phyloP scores from a whole-genome alignment of 1,140 invertebrate species.

The Aphelenchoides avenae region DNA sequence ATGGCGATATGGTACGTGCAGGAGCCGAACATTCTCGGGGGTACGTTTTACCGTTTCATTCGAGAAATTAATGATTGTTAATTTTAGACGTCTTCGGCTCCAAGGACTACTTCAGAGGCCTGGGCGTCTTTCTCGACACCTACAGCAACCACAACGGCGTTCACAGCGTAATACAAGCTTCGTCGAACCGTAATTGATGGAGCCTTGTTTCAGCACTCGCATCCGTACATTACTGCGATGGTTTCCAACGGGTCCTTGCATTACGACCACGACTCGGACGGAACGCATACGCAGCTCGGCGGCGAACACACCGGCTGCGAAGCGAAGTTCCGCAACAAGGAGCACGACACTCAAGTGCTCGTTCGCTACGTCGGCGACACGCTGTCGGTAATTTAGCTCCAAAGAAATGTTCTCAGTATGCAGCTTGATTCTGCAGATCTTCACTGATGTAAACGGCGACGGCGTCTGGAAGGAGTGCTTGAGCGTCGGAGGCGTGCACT shows the following conservation, averaged over 20 bases:
- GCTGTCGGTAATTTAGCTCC: conserved; percentile 68
- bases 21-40: conserved; percentile 74
- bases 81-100: conserved; percentile 90
- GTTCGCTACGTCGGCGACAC: conserved; percentile 85
- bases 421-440: conserved; percentile 44
- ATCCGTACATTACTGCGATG: conserved; percentile 98
- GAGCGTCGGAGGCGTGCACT: conserved; percentile 76
- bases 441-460: conserved; percentile 69
- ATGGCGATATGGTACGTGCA: conserved; percentile 93
- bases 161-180: conserved; percentile 88
- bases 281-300: conserved; percentile 87
- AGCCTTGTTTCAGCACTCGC: conserved; percentile 81
- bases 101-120: conserved; percentile 82
- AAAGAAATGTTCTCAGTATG: conserved; percentile 14
- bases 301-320: conserved; percentile 61
- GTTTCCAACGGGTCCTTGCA: conserved; percentile 88
- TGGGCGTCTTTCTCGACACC: conserved; percentile 91
- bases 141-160: conserved; percentile 99
- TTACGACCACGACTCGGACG: conserved; percentile 97
- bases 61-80: no score
- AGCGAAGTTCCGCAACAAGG: conserved; percentile 84
- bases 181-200: no score
- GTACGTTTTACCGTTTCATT: no score
- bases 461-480: conserved; percentile 90
- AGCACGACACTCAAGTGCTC: conserved; percentile 82